Conservation (phyloP, 2,113 vertebrate species). For the Oncorhynchus kisutch region DNA sequence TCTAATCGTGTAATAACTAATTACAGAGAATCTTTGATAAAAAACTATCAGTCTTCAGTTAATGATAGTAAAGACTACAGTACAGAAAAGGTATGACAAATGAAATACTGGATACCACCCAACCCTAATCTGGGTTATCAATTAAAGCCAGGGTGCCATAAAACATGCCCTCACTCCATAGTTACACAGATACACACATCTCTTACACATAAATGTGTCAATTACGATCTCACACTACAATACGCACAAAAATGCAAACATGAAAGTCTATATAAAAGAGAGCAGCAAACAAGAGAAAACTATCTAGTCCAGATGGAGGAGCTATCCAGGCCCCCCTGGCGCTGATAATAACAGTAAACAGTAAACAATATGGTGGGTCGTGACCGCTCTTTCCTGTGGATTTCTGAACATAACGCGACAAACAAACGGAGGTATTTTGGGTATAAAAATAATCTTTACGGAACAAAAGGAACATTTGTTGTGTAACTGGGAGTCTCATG, state of each 20-base stretch:
- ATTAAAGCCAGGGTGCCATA: slow-evolving; percentile 46
- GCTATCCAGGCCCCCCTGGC: neutral
- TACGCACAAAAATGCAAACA: neutral
- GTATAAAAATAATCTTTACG: too few species aligned
- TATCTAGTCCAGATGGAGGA: neutral
- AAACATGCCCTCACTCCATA: slow-evolving; percentile 39
- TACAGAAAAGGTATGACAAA: neutral
- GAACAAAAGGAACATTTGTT: too few species aligned
- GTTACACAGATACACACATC: neutral
- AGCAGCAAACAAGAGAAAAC: neutral
- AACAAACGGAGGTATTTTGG: too few species aligned
- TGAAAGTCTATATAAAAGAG: neutral
- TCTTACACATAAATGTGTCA: too few species aligned
- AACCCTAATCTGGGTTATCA: slow-evolving; percentile 40
- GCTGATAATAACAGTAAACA: slow-evolving; percentile 25
- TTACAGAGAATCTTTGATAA: too few species aligned
- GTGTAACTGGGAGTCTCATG: too few species aligned
- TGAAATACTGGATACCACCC: too few species aligned
- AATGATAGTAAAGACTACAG: too few species aligned
- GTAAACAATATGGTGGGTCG: slow-evolving; percentile 3
- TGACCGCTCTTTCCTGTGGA: too few species aligned
- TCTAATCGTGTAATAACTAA: too few species aligned
- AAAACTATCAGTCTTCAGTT: too few species aligned
- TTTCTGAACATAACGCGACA: too few species aligned
- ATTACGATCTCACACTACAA: neutral